Evolutionary conservation across 2,797 vertebrate species (phyloP).

Genomic region (Microctenopoma lineatum): DNA sequence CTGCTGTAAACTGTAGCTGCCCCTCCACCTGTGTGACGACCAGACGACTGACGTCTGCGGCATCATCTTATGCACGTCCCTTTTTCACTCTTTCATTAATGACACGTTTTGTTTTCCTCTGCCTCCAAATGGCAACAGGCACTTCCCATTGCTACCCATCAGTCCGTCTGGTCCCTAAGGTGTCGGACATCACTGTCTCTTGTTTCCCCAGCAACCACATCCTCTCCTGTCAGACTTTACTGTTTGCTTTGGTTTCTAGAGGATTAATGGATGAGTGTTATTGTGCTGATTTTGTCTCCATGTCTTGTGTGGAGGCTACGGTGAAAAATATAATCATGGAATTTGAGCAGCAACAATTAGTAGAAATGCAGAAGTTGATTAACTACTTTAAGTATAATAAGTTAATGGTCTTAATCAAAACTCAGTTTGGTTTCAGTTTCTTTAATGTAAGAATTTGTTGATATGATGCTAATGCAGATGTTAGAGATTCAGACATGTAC

Average conservation of each 20-base stretch:
- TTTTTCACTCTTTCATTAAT: conserved; percentile 25
- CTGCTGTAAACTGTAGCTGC: conserved; percentile 2
- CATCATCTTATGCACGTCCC: conserved; percentile 21
- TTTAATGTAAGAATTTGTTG: too few relatives aligned
- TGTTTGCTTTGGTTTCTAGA: conserved; percentile 50
- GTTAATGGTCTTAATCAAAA: background rate
- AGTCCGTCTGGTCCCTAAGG: conserved; percentile 55
- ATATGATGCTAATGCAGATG: too few relatives aligned
- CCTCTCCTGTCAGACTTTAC: conserved; percentile 56
- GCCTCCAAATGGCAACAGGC: conserved; percentile 12
- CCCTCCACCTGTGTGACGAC: conserved; percentile 6
- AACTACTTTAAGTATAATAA: too few relatives aligned
- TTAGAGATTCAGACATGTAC: too few relatives aligned
- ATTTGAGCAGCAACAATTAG: background rate
- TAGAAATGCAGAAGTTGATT: background rate
- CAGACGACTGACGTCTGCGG: conserved; percentile 20
- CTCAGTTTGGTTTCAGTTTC: too few relatives aligned
- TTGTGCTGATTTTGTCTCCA: conserved; percentile 16
- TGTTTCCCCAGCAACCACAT: conserved; percentile 71
- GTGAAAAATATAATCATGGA: background rate
- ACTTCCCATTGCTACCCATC: conserved; percentile 31
- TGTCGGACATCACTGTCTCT: conserved; percentile 67
- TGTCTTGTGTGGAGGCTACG: conserved; percentile 8
- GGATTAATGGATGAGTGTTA: conserved; percentile 38
- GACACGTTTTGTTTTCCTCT: conserved; percentile 1